Conservation (phyloP, 2,888 invertebrate species). For the Girardia tigrina region DNA sequence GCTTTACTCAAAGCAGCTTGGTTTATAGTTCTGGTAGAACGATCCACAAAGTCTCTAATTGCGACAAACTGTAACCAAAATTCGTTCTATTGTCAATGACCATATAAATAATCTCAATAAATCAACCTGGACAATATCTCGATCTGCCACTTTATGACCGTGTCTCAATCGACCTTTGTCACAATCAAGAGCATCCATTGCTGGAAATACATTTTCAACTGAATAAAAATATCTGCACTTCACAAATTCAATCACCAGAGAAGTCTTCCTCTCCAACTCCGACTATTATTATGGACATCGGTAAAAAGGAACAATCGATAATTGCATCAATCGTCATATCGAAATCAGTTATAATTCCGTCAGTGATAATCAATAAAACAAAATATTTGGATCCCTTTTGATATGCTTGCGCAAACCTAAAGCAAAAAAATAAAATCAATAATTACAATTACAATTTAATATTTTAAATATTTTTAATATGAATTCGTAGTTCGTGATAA, state of each 20-base stretch:
- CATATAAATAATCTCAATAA: neutral
- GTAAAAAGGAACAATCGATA: constrained; percentile 52
- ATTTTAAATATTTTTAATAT: too few species aligned
- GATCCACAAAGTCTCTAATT: constrained; percentile 47
- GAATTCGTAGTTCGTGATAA: too few species aligned
- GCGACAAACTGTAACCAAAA: constrained; percentile 52
- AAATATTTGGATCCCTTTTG: constrained; percentile 46
- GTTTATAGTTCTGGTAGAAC: constrained; percentile 43
- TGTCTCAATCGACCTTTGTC: constrained; percentile 52
- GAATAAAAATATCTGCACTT: constrained; percentile 24
- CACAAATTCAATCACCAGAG: constrained; percentile 50
- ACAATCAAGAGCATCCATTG: constrained; percentile 57
- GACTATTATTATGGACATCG: constrained; percentile 57
- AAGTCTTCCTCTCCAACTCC: constrained; percentile 58
- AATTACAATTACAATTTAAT: too few species aligned
- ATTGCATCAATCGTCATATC: constrained; percentile 41
- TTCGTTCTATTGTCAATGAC: too few species aligned
- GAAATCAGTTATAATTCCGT: constrained; percentile 55
- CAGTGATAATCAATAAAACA: constrained; percentile 54
- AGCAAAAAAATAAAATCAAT: too few species aligned
- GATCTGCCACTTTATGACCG: constrained; percentile 52
- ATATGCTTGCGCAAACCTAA: constrained; percentile 38
- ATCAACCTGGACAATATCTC: constrained; percentile 57
- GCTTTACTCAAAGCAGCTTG: constrained; percentile 54
- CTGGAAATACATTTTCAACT: constrained; percentile 40